Conservation (phyloP, 2,113 vertebrate species). For the Zosterops hypoxanthus region DNA sequence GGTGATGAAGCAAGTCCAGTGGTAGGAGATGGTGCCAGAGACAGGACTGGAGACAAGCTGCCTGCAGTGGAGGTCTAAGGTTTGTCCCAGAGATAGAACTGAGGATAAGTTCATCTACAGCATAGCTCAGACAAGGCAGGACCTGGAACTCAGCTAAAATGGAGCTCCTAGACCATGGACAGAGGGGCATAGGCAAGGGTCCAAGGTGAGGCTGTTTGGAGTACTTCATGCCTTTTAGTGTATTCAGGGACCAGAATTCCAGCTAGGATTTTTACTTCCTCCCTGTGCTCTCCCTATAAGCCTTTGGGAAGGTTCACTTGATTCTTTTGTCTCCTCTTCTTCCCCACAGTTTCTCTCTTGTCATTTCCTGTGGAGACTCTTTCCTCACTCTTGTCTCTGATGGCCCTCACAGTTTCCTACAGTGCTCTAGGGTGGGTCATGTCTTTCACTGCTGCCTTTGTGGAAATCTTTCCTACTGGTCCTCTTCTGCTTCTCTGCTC, state of each 20-base stretch:
- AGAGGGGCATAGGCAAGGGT: fast-evolving
- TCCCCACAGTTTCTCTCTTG: neutral
- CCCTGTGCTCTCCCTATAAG: neutral
- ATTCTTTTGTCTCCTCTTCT: neutral
- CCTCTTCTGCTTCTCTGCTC: neutral
- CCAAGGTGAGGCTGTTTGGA: neutral
- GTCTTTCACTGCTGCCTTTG: neutral
- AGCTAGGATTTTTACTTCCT: neutral
- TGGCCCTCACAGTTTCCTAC: neutral
- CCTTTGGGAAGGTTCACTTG: neutral
- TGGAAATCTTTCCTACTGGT: neutral
- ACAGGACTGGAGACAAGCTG: neutral
- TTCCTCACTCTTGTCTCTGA: neutral
- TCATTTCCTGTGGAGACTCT: neutral
- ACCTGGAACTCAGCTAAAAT: neutral
- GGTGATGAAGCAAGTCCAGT: neutral
- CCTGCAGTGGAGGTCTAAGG: neutral
- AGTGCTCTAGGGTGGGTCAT: neutral
- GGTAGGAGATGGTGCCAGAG: neutral
- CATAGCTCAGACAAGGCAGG: neutral
- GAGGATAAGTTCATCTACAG: neutral
- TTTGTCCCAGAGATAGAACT: neutral
- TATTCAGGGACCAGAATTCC: neutral
- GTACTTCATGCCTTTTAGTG: neutral
- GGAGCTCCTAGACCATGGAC: neutral